phyloP scores from a whole-genome alignment of 2,888 invertebrate genomes.

The Drosophila stalkeri region DNA sequence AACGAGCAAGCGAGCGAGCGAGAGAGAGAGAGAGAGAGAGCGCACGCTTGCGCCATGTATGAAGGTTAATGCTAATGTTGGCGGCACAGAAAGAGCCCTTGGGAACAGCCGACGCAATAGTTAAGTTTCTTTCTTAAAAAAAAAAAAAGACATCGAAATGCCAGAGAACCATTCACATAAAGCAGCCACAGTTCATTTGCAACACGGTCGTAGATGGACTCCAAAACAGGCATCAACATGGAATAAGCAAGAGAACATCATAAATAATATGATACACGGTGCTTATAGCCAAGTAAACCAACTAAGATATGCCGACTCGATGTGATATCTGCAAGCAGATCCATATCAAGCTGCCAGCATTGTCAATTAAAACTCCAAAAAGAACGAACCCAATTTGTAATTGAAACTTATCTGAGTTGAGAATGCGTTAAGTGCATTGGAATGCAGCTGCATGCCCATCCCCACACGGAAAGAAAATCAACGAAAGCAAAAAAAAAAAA shows the following conservation, averaged over 20 bases:
- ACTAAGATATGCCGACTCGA: not conserved
- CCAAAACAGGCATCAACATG: not conserved
- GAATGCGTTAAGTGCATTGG: conserved; percentile 76
- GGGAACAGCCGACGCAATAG: conserved; percentile 17
- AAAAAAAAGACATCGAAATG: conserved; percentile 19
- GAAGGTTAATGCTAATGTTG: conserved; percentile 60
- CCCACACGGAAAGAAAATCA: conserved; percentile 19
- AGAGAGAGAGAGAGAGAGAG: too few species aligned
- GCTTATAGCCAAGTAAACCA: not conserved
- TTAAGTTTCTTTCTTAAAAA: conserved; percentile 18
- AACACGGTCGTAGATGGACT: conserved; percentile 5
- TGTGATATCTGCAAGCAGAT: conserved; percentile 36
- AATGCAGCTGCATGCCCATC: conserved; percentile 59
- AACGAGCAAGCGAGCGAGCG: conserved; percentile 57
- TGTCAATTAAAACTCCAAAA: conserved; percentile 68
- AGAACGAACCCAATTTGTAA: conserved; percentile 73
- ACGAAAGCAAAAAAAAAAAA: not conserved
- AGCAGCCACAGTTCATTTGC: conserved; percentile 24
- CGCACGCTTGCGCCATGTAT: conserved; percentile 59
- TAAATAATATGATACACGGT: conserved; percentile 11
- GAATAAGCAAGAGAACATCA: not conserved
- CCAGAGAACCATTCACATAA: conserved; percentile 14
- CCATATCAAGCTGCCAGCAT: conserved; percentile 55
- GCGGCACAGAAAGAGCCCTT: conserved; percentile 33
- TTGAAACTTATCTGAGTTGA: conserved; percentile 70